Evolutionary conservation across 1,140 invertebrate species (phyloP).

Genomic region (Drosophila biarmipes): DNA sequence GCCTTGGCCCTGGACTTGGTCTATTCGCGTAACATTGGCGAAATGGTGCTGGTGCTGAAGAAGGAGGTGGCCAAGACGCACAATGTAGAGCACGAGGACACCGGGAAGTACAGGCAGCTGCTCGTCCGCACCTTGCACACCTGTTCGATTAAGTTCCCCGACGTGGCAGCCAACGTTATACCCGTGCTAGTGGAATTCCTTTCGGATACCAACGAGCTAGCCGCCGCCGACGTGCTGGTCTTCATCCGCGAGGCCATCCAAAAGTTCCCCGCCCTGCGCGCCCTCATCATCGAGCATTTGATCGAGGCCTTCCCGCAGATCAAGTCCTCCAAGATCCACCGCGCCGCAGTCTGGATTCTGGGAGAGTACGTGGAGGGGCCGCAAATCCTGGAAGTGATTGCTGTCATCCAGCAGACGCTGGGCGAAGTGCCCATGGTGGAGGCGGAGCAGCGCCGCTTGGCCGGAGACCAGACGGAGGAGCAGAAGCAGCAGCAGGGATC

Average conservation of each 20-base stretch:
- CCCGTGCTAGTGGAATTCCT: conserved; percentile 98
- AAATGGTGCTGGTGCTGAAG: conserved; percentile 97
- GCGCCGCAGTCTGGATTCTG: conserved; percentile 98
- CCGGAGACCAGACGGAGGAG: conserved; percentile 88
- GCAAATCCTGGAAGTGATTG: conserved; percentile 93
- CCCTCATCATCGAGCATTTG: conserved; percentile 92
- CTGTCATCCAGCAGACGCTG: conserved; percentile 90
- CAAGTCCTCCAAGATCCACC: conserved; percentile 93
- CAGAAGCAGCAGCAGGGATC: conserved; percentile 55
- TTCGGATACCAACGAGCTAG: conserved; percentile 97
- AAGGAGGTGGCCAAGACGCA: conserved; percentile 97
- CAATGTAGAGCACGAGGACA: conserved; percentile 97
- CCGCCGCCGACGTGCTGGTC: conserved; percentile 96
- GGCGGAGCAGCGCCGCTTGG: conserved; percentile 91
- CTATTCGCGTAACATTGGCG: conserved; percentile 96
- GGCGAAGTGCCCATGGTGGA: conserved; percentile 96
- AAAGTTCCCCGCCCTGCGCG: conserved; percentile 92
- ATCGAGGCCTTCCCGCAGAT: conserved; percentile 93
- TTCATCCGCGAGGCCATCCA: conserved; percentile 98
- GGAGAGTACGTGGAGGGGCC: conserved; percentile 96
- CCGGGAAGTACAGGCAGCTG: conserved; percentile 97
- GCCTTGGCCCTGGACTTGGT: conserved; percentile 96
- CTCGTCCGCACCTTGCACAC: conserved; percentile 97
- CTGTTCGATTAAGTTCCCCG: conserved; percentile 98
- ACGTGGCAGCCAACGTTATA: conserved; percentile 96